Evolutionary conservation across 2,797 vertebrate genomes (phyloP), one percentile per base, ranked within the genome.

Genomic region (Micropoecilia bifurca): DNA sequence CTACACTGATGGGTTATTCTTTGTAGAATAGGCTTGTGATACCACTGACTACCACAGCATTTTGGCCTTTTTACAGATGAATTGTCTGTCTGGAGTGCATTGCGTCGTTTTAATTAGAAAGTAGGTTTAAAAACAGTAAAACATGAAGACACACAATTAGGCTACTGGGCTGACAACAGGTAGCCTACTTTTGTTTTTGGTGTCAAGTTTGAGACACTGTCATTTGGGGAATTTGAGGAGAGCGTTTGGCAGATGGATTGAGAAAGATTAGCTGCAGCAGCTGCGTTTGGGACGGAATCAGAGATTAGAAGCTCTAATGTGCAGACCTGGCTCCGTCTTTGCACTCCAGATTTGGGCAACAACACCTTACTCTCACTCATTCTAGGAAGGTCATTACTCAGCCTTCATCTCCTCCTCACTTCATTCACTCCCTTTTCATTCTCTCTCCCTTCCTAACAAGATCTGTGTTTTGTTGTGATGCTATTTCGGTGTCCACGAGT

Each of bases 271-370:
- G 92, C 93, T 77, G 83, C 88, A 90, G 93, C 96, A 96, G 95
- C 95, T 96, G 96, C 91, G 94, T 95, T 96, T 96, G 95, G 94
- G 95, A 95, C 95, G 90, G 94, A 95, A 96, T 94, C 95, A 92
- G 93, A 95, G 95, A 96, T 96, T 95, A 96, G 95, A 92, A 91
- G 93, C 91, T 94, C 93, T 96, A 94, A 95, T 94, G 94, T 95
- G 93, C 91, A 92, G 93, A 95, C 95, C 95, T 96, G 96, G 95
- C 96, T 95, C 92, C 90, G 85, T 95, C 90, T 94, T 93, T 88
- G 87, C 88, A 85, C 92, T 93, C 92, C 95, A 95, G 95, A 96
- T 96, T 96, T 96, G 92, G 91, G 92, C 91, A 95, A 90, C 92
- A 91, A 95, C 95, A 96, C 95, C 95, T 96, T 96, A 92, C 90